Base-by-base conservation (phyloP, 2,888 invertebrate species). In the Nomada fabriciana region DNA sequence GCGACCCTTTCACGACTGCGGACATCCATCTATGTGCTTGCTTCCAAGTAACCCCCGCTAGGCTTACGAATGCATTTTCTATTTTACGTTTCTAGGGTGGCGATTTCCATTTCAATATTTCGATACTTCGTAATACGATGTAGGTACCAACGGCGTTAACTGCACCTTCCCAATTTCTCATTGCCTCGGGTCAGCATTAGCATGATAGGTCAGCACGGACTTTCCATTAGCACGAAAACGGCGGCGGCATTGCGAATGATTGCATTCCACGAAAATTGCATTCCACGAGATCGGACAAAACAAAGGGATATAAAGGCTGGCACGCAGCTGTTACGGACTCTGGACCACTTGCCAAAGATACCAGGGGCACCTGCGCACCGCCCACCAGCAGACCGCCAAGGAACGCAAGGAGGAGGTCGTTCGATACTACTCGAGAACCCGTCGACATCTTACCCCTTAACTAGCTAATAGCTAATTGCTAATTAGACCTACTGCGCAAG, bases 291-390 rank as follows among this genome's bases (percentile, higher is more conserved):
- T 11, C 25, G 23, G 42, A 50, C 65, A 47, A 67, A 61, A 80
- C 80, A 80, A 77, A 80, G 80, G 71, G 25, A 67, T 67, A 67
- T 80, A 80, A 80, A 80, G 71, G 36, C 36, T 36, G 36, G 36
- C 36, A 36, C 36, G 36, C 36, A 36, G 36, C 60, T 23, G 84
- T 80, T 82, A 86, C 82, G 76, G 81, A 74, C 67, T 72, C 75
- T 60, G 71, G 42, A 80, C 43, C 57, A 47, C 68, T 69, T 55
- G 64, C 55, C 60, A 75, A 67, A 69, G 80, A 74, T 81, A 79
- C 82, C 86, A 55, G 80, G 87, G 88, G 85, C 88, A 88, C 88
- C 88, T 88, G 88, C 74, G 53, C 79, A 68, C 82, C 88, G 88
- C 88, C 88, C 86, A 88, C 88, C 79, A 82, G 75, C 50, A n/a